These are phyloP conservation scores for Dryoscopus gambensis DNA, from an alignment of 2,113 vertebrate species.

Conservation along the genomic window DNA sequence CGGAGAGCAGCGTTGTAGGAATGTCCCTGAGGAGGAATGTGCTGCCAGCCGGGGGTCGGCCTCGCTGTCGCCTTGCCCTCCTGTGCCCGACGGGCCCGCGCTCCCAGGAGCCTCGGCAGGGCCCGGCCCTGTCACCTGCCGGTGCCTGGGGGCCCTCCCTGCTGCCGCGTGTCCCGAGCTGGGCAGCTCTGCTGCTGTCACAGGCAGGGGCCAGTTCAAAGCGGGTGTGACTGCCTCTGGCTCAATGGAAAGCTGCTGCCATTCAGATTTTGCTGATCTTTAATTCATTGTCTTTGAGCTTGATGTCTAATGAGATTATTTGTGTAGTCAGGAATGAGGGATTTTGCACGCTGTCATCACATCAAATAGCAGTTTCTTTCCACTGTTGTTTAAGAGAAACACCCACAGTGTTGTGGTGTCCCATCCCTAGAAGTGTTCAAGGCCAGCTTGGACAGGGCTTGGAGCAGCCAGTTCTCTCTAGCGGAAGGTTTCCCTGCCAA, in stretches of 20 bases:
- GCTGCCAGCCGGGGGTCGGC: neutral
- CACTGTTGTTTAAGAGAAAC: neutral
- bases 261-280: neutral
- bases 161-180: neutral
- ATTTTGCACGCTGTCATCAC: neutral
- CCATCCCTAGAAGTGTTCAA: neutral
- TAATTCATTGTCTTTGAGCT: neutral
- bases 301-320: neutral
- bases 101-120: no score
- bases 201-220: accelerated
- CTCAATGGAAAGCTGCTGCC: neutral
- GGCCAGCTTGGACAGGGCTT: neutral
- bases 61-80: neutral
- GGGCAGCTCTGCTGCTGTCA: neutral
- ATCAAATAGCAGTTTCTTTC: neutral
- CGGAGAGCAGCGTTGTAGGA: neutral
- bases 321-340: neutral
- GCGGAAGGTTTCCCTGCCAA: neutral
- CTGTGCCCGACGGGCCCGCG: neutral
- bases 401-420: neutral
- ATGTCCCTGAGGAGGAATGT: accelerated
- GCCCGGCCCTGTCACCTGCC: accelerated
- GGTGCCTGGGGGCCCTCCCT: neutral
- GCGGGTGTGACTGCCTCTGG: neutral
- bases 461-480: neutral